Base-by-base conservation (phyloP, 2,797 vertebrate species). In the Momotus momota region DNA sequence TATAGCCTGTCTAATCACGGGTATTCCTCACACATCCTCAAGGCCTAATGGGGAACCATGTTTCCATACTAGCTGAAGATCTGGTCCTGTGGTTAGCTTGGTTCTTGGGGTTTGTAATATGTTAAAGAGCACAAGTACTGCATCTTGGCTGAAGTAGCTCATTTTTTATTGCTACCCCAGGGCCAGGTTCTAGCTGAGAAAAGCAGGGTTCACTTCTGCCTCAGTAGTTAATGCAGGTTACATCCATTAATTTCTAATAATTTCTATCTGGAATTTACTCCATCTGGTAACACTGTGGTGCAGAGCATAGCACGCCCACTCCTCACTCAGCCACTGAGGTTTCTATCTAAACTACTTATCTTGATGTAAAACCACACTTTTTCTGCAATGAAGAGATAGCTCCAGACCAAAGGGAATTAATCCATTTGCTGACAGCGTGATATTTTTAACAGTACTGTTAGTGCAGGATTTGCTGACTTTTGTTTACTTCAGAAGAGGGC, bases 391-490 rank as follows among this genome's bases (percentile, higher is more conserved):
- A 77, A 38, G 27, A 88, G 33, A 51, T 5, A 73, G 45, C 70
- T 88, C 45, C 84, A 67, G 49, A 80, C 72, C 1, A 9, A 80
- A 65, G 48, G 45, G 75, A 91, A n/a, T 12, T 17, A 86, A 49
- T 60, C 9, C 1, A 1, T 66, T 43, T 88, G 87, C 93, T 94
- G 89, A 72, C 51, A 86, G 43, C 48, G 38, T 70, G 87, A 29
- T 96, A 94, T 86, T 97, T 96, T 91, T 86, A 94, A 83, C 54
- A 83, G 46, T 0, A 1, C 12, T 38, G 41, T 79, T 92, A 83
- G 73, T 40, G 54, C 33, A 84, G 77, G 38, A 94, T 88, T 94
- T 96, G 93, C 94, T 97, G 96, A 94, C 70, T 65, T 87, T 78
- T 94, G 67, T 96, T 95, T 96, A 71, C 74, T 71, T 86, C 69